Conservation (phyloP, 2,797 vertebrate species). For the Phalanger gymnotis region DNA sequence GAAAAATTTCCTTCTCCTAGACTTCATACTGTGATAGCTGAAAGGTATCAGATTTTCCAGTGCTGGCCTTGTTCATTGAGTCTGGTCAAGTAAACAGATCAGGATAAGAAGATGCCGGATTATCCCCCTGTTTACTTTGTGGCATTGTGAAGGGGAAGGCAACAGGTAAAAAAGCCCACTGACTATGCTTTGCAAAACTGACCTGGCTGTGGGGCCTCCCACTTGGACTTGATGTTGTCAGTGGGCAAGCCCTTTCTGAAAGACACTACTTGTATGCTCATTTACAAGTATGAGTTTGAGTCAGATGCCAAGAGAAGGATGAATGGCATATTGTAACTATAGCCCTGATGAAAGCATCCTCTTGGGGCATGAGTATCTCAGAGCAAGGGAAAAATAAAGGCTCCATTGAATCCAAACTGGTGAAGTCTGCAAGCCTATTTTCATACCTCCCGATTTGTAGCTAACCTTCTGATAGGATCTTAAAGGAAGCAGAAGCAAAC, state of each 20-base stretch:
- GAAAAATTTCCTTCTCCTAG: slow-evolving; percentile 25
- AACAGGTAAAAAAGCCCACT: background rate
- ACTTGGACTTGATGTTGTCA: background rate
- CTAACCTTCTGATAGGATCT: background rate
- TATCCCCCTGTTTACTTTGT: background rate
- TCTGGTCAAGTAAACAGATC: background rate
- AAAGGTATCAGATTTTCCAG: slow-evolving; percentile 22
- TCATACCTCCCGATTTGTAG: background rate
- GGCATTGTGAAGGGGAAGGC: background rate
- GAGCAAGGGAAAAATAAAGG: background rate
- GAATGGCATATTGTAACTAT: background rate
- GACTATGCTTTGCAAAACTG: background rate
- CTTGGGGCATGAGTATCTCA: background rate
- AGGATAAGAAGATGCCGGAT: background rate
- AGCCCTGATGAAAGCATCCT: background rate
- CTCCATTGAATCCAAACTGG: background rate
- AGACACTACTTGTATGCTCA: background rate
- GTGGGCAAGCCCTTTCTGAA: background rate
- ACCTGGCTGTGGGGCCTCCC: background rate
- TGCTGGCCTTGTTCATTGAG: slow-evolving; percentile 27
- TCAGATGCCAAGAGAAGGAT: background rate
- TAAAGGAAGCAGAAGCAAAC: background rate
- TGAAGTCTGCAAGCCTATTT: background rate
- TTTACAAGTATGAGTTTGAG: background rate
- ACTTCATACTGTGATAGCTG: slow-evolving; percentile 42